phyloP scores from a whole-genome alignment of 2,888 invertebrate species.

The Ectemnius lituratus region DNA sequence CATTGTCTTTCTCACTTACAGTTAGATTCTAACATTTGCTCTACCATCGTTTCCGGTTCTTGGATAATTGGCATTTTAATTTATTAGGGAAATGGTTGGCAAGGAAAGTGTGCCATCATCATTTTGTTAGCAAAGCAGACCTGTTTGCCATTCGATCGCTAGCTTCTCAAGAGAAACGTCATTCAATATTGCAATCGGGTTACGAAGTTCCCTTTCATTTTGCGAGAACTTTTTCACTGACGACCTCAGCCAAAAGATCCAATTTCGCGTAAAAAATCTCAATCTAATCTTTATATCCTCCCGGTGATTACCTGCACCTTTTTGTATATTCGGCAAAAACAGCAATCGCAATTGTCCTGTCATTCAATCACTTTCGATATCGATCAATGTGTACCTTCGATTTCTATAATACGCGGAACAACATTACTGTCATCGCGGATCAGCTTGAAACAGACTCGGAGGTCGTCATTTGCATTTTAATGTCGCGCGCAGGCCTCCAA shows the following conservation, averaged over 20 bases:
- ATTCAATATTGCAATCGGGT: slow-evolving; percentile 8
- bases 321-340: background rate
- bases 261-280: slow-evolving; percentile 6
- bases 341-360: background rate
- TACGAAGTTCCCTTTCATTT: slow-evolving; percentile 3
- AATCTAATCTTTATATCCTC: background rate
- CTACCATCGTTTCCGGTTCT: no score
- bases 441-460: no score
- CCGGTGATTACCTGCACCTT: no score
- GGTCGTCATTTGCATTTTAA: no score
- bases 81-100: no score
- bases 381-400: background rate
- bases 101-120: background rate
- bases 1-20: background rate
- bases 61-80: no score
- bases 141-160: no score
- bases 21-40: no score
- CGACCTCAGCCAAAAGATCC: background rate
- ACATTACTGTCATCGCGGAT: background rate
- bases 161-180: no score
- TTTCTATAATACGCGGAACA: background rate
- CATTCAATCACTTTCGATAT: background rate
- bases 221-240: background rate
- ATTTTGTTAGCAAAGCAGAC: background rate
- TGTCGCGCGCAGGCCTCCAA: no score